Evolutionary conservation across 2,888 invertebrate genomes (phyloP).

Genomic region (Eupithecia dodoneata): DNA sequence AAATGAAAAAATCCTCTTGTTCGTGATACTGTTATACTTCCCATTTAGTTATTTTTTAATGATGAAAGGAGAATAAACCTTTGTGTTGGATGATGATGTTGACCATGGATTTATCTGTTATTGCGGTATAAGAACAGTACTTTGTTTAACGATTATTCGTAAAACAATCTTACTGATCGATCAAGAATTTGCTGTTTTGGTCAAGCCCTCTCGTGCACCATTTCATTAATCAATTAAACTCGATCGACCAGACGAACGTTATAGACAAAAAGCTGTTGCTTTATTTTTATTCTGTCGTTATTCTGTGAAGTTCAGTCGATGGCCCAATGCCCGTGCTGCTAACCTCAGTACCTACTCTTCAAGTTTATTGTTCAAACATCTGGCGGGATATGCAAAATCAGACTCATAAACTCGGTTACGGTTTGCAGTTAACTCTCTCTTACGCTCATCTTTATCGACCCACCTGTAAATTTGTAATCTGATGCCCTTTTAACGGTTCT

Average conservation of each 20-base stretch:
- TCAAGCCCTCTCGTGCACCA: not conserved
- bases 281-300: not conserved
- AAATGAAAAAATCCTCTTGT: not conserved
- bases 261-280: not conserved
- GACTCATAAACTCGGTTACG: slow-evolving; percentile 74
- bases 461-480: slow-evolving; percentile 78
- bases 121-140: not conserved
- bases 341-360: slow-evolving; percentile 57
- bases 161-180: not conserved
- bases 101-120: not conserved
- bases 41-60: not conserved
- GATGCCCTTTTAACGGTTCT: slow-evolving; percentile 65
- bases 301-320: not conserved
- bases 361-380: slow-evolving; percentile 77
- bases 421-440: slow-evolving; percentile 77
- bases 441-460: slow-evolving; percentile 76
- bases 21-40: not conserved
- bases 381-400: slow-evolving; percentile 79
- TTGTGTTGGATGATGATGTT: not conserved
- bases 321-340: slow-evolving; percentile 8
- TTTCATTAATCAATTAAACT: not conserved
- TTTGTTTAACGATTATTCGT: not conserved
- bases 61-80: not conserved
- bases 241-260: not conserved
- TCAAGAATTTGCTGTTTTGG: not conserved